These are phyloP conservation scores for Pionites leucogaster DNA, from an alignment of 2,113 vertebrate genomes.

Conservation along the genomic window DNA sequence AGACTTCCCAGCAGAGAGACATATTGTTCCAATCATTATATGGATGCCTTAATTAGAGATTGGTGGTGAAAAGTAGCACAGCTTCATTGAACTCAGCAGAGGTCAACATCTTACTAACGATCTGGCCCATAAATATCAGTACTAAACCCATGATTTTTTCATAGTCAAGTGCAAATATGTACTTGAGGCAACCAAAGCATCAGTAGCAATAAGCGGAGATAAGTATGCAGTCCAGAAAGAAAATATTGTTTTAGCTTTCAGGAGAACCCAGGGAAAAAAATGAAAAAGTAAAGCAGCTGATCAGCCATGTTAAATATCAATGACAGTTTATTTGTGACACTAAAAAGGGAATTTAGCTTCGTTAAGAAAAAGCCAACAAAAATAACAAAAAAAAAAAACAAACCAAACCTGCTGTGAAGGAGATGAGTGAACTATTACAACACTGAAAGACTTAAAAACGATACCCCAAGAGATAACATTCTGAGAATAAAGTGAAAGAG, in stretches of 20 bases:
- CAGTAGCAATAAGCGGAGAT: background rate
- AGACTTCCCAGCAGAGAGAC: background rate
- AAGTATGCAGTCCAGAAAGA: background rate
- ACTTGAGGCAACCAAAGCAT: background rate
- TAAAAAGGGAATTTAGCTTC: background rate
- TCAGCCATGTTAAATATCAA: background rate
- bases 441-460: constrained; percentile 38
- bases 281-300: background rate
- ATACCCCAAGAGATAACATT: constrained; percentile 63
- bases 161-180: background rate
- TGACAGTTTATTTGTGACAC: background rate
- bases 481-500: constrained; percentile 64
- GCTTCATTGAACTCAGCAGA: background rate
- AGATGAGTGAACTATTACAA: constrained; percentile 48
- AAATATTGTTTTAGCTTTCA: background rate
- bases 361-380: background rate
- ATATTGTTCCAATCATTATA: background rate
- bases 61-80: background rate
- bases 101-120: background rate
- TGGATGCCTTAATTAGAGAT: background rate
- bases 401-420: background rate
- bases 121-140: background rate
- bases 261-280: background rate
- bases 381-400: background rate
- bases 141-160: background rate